phyloP scores from a whole-genome alignment of 1,140 invertebrate genomes.

The Brachionus asplanchnoidis region DNA sequence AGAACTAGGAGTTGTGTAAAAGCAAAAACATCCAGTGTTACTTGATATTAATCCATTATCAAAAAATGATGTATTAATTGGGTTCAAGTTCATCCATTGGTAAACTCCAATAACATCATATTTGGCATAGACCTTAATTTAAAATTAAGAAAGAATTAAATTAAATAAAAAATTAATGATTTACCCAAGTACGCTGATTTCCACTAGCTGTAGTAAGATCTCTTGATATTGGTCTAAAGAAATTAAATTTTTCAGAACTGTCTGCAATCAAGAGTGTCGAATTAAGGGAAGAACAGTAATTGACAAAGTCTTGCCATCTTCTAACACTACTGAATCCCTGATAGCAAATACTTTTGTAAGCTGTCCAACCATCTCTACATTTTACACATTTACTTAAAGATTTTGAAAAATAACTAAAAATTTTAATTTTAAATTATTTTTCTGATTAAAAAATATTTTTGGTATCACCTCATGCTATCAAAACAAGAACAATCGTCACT shows the following conservation, averaged over 20 bases:
- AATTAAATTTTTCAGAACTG: not conserved
- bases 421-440: not conserved
- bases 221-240: not conserved
- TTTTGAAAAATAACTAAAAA: not conserved
- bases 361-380: not conserved
- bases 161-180: not conserved
- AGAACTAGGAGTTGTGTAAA: not conserved
- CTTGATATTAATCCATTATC: not conserved
- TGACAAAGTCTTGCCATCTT: not conserved
- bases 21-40: not conserved
- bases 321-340: not conserved
- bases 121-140: not conserved
- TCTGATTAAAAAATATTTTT: not conserved
- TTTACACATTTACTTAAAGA: not conserved
- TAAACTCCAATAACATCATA: not conserved
- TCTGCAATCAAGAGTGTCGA: not conserved
- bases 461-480: not conserved
- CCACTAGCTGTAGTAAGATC: not conserved
- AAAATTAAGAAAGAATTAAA: no score
- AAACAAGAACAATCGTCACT: not conserved
- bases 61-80: not conserved
- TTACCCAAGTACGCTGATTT: slow-evolving; percentile 1
- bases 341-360: not conserved
- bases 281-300: not conserved
- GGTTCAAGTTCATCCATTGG: not conserved